A percentile compares a stretch with the other conserved stretches of the same genome.
Evolutionary conservation across 2,888 invertebrate genomes (phyloP).

Genomic region (Periphyllus acericola): DNA sequence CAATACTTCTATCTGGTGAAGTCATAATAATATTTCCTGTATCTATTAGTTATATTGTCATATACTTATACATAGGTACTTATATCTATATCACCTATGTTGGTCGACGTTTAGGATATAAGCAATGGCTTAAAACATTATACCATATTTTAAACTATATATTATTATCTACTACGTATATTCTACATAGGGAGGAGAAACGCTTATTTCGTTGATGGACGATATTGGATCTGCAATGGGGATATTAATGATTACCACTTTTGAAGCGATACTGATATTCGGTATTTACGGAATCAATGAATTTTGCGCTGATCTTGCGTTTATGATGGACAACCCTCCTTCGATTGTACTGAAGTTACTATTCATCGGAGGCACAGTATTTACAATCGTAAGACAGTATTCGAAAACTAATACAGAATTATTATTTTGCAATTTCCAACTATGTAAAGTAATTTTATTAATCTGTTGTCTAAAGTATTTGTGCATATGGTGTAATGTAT

Average conservation of each 20-base stretch:
- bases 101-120: not conserved
- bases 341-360: conserved; percentile 11
- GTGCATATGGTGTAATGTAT: too few relatives aligned
- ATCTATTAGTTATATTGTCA: too few relatives aligned
- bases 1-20: too few relatives aligned
- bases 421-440: not conserved
- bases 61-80: too few relatives aligned
- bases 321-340: conserved; percentile 31
- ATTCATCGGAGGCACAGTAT: conserved; percentile 18
- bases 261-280: conserved; percentile 47
- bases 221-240: conserved; percentile 53
- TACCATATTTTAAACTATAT: not conserved
- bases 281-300: conserved; percentile 41
- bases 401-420: not conserved
- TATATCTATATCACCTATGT: not conserved
- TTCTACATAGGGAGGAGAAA: conserved; percentile 31
- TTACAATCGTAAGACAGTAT: conserved; percentile 8
- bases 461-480: too few relatives aligned
- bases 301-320: conserved; percentile 34
- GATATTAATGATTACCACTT: conserved; percentile 44
- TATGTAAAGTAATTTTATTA: too few relatives aligned
- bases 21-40: too few relatives aligned
- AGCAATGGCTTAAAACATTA: not conserved
- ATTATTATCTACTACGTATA: not conserved
- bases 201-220: conserved; percentile 30